Evolutionary conservation across 2,888 invertebrate species (phyloP), one percentile per base, ranked within the genome.

Genomic region (Melanchra persicariae): DNA sequence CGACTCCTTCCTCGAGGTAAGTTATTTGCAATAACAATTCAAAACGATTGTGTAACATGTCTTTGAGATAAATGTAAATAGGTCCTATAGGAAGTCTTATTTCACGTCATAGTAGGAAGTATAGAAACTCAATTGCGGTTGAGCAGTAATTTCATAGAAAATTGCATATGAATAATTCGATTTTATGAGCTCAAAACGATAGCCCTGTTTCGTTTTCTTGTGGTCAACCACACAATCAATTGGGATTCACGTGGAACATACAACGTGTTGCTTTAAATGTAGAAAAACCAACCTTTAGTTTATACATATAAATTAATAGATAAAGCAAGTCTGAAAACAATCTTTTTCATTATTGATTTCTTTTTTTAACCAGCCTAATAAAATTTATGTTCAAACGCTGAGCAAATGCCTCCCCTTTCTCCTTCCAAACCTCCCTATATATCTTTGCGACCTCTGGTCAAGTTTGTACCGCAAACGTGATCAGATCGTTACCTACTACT

Each of bases 1-100:
- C 92, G 98, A 99, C 77, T 97, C 98, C 74, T 98, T 99, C 85
- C 93, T 99, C 61, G 97, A 96, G 89, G 96, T 96, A 79, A 83
- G 85, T 84, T 47, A 43, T 59, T 47, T 64, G 7, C 15, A 70
- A 22, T 49, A 17, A 37, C 37, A 58, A 64, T 9, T 37, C 22
- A 43, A 64, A 63, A 52, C 22, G 22, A 75, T 60, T 59, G 24
- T 49, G 34, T 74, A 66, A 66, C 43, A 61, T 6, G 15, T 24
- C 26, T 45, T 62, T 37, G 30, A 47, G 12, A 52, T 64, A 52
- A 37, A 60, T 34, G 17, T 51, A 26, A 9, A 17, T 55, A 70
- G 26, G 17, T 43, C 26, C 34, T 17, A 49, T 12, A 34, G 37
- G 65, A 63, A 77, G 22, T 59, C 19, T 24, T 3, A 49, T 74